These are phyloP conservation scores for Crypturellus tataupa DNA, from an alignment of 2,797 vertebrate species.

Conservation along the genomic window DNA sequence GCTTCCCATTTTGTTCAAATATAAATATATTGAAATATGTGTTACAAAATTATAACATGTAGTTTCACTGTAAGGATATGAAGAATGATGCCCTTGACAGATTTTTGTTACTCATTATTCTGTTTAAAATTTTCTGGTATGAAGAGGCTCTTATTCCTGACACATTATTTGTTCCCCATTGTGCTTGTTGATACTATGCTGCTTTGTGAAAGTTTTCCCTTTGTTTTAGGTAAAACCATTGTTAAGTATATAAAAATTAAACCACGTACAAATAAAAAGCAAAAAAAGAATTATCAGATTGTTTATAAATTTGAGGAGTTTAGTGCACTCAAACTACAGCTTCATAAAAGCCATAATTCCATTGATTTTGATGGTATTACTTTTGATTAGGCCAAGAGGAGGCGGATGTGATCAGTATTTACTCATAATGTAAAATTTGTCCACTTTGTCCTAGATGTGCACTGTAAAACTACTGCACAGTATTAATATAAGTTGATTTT, in stretches of 20 bases:
- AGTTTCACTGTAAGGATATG: neutral
- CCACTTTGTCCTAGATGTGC: neutral
- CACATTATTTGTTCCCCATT: neutral
- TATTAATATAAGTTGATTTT: neutral
- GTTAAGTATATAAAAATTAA: neutral
- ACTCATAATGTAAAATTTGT: neutral
- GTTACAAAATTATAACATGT: neutral
- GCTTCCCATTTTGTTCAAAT: neutral
- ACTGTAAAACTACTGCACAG: neutral
- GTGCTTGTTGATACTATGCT: neutral
- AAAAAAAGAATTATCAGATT: neutral
- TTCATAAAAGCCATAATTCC: neutral
- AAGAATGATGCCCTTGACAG: neutral
- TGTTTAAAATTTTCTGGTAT: neutral
- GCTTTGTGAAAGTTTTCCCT: neutral
- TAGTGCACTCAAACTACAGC: neutral
- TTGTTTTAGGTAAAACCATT: neutral
- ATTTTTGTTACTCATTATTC: neutral
- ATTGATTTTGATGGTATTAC: neutral
- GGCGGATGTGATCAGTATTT: neutral
- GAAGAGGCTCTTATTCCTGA: neutral
- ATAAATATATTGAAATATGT: neutral
- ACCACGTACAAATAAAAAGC: constrained; percentile 2
- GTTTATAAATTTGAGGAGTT: neutral
- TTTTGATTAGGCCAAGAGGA: neutral